Conservation (phyloP, 2,888 invertebrate genomes). For the Agrochola litura region DNA sequence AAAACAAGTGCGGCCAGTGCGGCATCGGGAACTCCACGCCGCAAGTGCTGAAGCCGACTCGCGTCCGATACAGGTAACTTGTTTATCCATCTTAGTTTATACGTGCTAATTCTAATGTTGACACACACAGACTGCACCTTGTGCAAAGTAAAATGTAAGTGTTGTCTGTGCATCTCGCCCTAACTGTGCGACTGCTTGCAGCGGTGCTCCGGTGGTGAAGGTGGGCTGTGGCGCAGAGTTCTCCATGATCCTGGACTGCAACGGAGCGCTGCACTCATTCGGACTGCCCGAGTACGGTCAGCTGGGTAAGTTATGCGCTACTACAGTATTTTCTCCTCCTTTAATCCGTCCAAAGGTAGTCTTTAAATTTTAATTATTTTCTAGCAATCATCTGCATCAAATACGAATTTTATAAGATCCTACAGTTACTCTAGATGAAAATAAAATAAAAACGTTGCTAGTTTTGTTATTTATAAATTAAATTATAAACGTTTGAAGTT, state of each 20-base stretch:
- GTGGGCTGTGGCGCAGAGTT: conserved; percentile 98
- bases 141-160: neutral
- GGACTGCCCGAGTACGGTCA: conserved; percentile 98
- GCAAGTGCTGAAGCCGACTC: conserved; percentile 89
- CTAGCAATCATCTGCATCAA: no score
- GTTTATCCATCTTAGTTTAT: neutral
- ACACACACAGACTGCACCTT: neutral
- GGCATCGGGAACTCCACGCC: conserved; percentile 94
- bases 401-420: no score
- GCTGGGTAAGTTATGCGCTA: conserved; percentile 88
- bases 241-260: conserved; percentile 96
- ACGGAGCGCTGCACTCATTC: conserved; percentile 97
- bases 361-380: no score
- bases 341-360: no score
- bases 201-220: conserved; percentile 96
- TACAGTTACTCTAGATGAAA: no score
- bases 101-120: neutral
- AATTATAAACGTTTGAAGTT: no score
- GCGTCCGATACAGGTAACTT: conserved; percentile 91
- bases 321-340: no score
- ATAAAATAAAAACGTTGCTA: no score
- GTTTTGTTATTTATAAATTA: no score
- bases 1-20: conserved; percentile 98
- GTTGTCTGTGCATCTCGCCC: neutral
- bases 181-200: conserved; percentile 60